Percentiles rank a stretch among this genome's conserved stretches.
phyloP scores from a whole-genome alignment of 23 tunicate species.

The Trididemnum miniatum region DNA sequence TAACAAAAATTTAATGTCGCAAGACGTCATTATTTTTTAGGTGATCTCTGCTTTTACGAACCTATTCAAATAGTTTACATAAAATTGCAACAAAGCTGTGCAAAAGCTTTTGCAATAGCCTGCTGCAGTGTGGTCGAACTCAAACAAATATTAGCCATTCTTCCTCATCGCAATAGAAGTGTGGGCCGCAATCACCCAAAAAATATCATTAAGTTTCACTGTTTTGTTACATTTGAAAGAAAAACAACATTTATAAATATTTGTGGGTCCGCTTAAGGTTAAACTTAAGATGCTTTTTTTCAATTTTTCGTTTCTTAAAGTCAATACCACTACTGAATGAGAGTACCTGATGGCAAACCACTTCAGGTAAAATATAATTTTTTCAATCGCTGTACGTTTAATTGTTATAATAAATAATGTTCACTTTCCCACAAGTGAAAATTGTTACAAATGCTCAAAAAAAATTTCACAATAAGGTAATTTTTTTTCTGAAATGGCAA shows the following conservation, averaged over 20 bases:
- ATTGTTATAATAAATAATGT: neutral
- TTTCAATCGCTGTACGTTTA: neutral
- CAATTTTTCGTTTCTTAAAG: neutral
- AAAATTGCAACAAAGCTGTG: no score
- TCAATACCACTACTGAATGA: neutral
- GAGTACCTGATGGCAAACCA: neutral
- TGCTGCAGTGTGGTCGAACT: neutral
- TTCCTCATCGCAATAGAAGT: neutral
- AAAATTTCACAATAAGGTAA: neutral
- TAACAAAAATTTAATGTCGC: no score
- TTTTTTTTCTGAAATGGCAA: neutral
- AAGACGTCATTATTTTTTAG: no score
- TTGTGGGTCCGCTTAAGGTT: neutral
- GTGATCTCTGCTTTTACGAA: no score
- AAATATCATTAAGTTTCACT: neutral
- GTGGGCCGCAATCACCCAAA: neutral
- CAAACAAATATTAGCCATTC: neutral
- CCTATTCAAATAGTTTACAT: no score
- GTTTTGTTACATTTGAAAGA: neutral
- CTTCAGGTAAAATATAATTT: neutral
- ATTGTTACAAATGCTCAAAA: neutral
- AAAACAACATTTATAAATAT: neutral
- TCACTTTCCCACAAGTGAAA: neutral
- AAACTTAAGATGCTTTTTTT: neutral
- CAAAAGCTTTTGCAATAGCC: no score